Percentiles rank a stretch among this genome's conserved stretches.
Conservation (phyloP, 2,888 invertebrate genomes). For the Hipparchia sbordonii region DNA sequence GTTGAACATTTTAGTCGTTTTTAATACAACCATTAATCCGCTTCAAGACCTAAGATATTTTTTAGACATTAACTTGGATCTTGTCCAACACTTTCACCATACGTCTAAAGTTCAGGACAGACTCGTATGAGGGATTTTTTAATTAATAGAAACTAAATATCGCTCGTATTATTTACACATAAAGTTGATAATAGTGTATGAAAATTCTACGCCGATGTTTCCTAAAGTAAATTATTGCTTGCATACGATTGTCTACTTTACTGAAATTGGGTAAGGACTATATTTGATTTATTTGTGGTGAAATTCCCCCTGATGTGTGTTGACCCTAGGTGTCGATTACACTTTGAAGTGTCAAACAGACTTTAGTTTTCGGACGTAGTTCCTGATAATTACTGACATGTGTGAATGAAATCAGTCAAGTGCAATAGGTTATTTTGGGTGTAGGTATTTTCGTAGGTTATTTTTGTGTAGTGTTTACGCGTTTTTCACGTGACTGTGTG, state of each 20-base stretch:
- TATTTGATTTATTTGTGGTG: not conserved
- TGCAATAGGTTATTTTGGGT: constrained; percentile 38
- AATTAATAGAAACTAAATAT: not conserved
- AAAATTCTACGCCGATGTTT: not conserved
- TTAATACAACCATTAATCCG: constrained; percentile 35
- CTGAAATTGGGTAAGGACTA: not conserved
- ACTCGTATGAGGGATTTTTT: not conserved
- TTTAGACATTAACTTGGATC: constrained; percentile 43
- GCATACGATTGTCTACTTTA: not conserved
- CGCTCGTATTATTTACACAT: not conserved
- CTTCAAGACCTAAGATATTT: constrained; percentile 31
- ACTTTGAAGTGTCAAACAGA: constrained; percentile 17
- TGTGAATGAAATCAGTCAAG: constrained; percentile 46
- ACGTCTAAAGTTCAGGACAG: not conserved
- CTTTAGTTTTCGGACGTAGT: constrained; percentile 37
- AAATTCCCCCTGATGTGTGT: not conserved
- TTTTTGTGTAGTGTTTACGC: constrained; percentile 57
- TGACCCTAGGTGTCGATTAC: constrained; percentile 7
- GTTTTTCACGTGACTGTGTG: constrained; percentile 62
- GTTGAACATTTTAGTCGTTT: constrained; percentile 23
- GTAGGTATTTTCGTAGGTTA: constrained; percentile 41
- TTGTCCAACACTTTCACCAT: constrained; percentile 41
- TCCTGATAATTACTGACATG: constrained; percentile 46
- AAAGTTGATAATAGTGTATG: not conserved
- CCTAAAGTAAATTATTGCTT: not conserved